Evolutionary conservation across 2,113 vertebrate species (phyloP).

Genomic region (Pimephales promelas): DNA sequence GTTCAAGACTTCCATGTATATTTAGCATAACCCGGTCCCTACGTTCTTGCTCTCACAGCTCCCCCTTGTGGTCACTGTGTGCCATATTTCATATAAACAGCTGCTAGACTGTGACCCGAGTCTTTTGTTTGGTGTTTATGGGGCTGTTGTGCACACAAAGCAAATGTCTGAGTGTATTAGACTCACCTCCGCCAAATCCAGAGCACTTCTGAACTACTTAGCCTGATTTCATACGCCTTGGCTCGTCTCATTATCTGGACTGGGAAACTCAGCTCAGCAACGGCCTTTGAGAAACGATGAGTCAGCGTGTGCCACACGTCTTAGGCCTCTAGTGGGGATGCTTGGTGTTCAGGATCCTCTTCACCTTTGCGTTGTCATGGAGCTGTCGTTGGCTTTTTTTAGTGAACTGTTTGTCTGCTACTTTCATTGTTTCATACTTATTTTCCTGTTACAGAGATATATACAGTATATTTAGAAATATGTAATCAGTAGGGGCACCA

Average conservation of each 20-base stretch:
- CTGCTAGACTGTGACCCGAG: not conserved
- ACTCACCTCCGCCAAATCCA: not conserved
- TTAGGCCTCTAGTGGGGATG: not conserved
- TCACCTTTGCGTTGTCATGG: constrained; percentile 44
- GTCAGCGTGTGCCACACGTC: not conserved
- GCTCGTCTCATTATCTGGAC: constrained; percentile 1
- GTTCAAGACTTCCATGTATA: not conserved
- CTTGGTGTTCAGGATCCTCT: constrained; percentile 29
- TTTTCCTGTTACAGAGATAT: constrained; percentile 64
- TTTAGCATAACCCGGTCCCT: not conserved
- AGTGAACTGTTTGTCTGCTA: constrained; percentile 61
- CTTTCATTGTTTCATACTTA: constrained; percentile 57
- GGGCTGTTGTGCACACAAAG: not conserved
- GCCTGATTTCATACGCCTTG: constrained; percentile 5
- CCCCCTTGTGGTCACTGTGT: constrained; percentile 50
- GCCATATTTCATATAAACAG: not conserved
- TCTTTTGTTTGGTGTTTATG: not conserved
- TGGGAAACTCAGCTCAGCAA: not conserved
- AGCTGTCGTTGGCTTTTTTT: constrained; percentile 41
- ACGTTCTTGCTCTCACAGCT: constrained; percentile 47
- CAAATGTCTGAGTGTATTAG: not conserved
- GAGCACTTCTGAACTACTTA: constrained; percentile 7
- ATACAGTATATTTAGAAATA: constrained; percentile 62
- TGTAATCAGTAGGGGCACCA: constrained; percentile 16
- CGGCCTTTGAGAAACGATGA: constrained; percentile 4